These are phyloP conservation scores for Netelia melanura DNA, from an alignment of 2,888 invertebrate species.

Conservation along the genomic window DNA sequence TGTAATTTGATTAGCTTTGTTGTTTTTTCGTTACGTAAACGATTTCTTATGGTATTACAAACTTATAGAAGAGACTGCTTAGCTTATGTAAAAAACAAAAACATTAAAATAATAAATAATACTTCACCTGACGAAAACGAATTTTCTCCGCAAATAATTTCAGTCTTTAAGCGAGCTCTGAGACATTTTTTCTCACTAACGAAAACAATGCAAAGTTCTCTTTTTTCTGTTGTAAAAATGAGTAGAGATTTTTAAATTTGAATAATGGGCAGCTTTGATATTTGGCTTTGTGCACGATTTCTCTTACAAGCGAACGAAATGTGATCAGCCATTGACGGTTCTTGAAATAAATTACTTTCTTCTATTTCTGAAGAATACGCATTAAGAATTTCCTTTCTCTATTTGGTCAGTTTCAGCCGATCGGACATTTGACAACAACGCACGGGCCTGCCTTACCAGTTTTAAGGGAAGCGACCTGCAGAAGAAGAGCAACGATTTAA, in stretches of 20 bases:
- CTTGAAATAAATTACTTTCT: neutral
- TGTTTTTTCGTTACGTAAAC: neutral
- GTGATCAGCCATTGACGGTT: neutral
- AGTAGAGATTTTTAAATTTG: neutral
- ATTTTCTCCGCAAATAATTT: constrained; percentile 22
- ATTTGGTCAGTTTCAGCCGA: constrained; percentile 63
- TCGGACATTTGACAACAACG: constrained; percentile 87
- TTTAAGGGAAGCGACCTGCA: constrained; percentile 90
- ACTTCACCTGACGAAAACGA: constrained; percentile 36
- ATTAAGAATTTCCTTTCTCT: neutral
- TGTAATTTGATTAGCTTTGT: constrained; percentile 2
- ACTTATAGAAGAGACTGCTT: neutral
- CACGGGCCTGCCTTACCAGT: constrained; percentile 96
- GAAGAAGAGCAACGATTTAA: neutral
- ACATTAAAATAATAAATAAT: constrained; percentile 44
- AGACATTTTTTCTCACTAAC: constrained; percentile 6
- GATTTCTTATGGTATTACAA: neutral
- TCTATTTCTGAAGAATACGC: neutral
- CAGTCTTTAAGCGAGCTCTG: constrained; percentile 39
- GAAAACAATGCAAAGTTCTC: neutral
- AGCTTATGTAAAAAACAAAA: constrained; percentile 14
- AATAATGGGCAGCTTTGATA: neutral
- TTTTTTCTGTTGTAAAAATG: constrained; percentile 3
- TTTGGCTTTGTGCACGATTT: neutral
- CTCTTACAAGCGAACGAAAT: neutral